phyloP scores from a whole-genome alignment of 2,888 invertebrate species.

The Lycia hirtaria region DNA sequence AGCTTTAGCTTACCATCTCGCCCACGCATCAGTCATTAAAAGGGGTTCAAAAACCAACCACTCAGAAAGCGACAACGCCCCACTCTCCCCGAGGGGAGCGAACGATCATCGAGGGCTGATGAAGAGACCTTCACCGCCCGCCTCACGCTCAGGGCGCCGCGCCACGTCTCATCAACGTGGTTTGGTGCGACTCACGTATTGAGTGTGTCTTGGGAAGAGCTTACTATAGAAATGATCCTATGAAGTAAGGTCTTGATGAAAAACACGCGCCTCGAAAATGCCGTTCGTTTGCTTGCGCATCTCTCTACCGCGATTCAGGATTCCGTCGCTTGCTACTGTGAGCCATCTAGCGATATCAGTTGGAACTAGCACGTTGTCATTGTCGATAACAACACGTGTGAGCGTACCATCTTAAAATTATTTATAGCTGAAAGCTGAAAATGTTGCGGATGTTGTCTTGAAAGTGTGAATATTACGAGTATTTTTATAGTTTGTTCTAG shows the following conservation, averaged over 20 bases:
- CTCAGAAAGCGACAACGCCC: constrained; percentile 11
- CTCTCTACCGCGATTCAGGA: background rate
- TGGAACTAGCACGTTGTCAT: background rate
- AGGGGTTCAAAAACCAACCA: background rate
- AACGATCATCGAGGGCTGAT: constrained; percentile 36
- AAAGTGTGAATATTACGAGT: too few species aligned
- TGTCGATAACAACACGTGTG: background rate
- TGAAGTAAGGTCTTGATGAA: constrained; percentile 2
- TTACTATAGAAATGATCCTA: constrained; percentile 14
- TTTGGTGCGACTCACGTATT: constrained; percentile 12
- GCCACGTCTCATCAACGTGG: constrained; percentile 45
- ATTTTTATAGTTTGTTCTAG: too few species aligned
- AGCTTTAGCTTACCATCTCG: too few species aligned
- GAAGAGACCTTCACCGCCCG: constrained; percentile 28
- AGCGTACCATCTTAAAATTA: too few species aligned
- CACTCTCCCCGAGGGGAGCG: constrained; percentile 6
- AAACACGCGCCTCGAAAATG: background rate
- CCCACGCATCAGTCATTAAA: too few species aligned
- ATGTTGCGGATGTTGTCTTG: too few species aligned
- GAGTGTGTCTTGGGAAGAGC: constrained; percentile 12
- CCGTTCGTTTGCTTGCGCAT: background rate
- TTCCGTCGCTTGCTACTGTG: background rate
- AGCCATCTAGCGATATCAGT: constrained; percentile 1
- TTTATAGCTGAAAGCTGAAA: too few species aligned
- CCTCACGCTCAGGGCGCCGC: constrained; percentile 43